These are phyloP conservation scores for Leptinotarsa rubiginosa DNA, from an alignment of 2,888 invertebrate species.

Conservation along the genomic window DNA sequence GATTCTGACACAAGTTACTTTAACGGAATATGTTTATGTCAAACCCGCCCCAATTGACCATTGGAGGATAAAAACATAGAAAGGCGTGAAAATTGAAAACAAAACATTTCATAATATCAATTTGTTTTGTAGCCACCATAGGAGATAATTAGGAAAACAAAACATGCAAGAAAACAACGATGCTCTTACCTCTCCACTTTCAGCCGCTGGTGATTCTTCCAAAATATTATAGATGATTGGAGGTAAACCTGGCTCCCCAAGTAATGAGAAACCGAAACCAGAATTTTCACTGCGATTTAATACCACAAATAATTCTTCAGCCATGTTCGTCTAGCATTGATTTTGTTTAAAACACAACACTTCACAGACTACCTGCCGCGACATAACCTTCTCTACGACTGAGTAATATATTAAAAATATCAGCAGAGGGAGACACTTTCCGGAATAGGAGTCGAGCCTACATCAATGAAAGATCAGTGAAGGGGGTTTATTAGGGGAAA, in stretches of 20 bases:
- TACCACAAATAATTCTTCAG: constrained; percentile 91
- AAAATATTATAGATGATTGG: constrained; percentile 94
- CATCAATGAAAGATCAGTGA: constrained; percentile 13
- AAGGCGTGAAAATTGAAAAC: neutral
- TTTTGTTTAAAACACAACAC: constrained; percentile 50
- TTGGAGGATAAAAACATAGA: neutral
- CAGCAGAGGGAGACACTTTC: constrained; percentile 53
- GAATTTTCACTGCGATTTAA: constrained; percentile 87
- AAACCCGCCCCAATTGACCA: constrained; percentile 30
- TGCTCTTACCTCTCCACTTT: constrained; percentile 84
- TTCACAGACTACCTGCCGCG: constrained; percentile 54
- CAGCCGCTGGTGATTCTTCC: constrained; percentile 92
- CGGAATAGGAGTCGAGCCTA: constrained; percentile 21
- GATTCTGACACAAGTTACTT: constrained; percentile 16
- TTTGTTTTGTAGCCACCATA: neutral
- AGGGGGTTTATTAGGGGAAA: neutral
- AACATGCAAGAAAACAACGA: constrained; percentile 22
- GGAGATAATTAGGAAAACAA: constrained; percentile 5
- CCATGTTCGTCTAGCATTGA: constrained; percentile 72
- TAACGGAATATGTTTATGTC: constrained; percentile 2
- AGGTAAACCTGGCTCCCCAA: constrained; percentile 91
- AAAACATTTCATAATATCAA: neutral
- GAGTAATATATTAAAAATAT: constrained; percentile 48
- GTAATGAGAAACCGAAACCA: constrained; percentile 91
- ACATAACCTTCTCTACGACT: constrained; percentile 64